Evolutionary conservation across 2,888 invertebrate species (phyloP).

Genomic region (Opisthograptis luteolata): DNA sequence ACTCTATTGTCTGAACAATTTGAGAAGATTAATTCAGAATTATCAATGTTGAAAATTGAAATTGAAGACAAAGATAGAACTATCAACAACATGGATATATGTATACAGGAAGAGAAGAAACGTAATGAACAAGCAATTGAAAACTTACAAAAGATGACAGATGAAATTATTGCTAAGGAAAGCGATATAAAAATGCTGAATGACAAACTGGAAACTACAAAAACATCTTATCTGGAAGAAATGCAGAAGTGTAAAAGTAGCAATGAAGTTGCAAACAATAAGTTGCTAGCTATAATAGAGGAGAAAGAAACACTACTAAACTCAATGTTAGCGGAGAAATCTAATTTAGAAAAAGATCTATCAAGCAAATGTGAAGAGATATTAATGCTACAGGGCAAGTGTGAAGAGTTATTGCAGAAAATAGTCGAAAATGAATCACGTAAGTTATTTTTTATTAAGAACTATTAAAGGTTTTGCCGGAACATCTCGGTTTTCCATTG

Average conservation of each 20-base stretch:
- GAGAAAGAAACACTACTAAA: constrained; percentile 42
- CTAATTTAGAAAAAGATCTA: constrained; percentile 40
- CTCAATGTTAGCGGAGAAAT: constrained; percentile 41
- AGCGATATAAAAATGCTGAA: constrained; percentile 39
- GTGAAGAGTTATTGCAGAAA: constrained; percentile 37
- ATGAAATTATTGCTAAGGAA: constrained; percentile 42
- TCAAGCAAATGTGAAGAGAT: constrained; percentile 41
- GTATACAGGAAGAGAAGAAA: constrained; percentile 46
- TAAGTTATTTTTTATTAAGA: constrained; percentile 39
- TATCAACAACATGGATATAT: constrained; percentile 46
- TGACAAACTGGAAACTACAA: constrained; percentile 36
- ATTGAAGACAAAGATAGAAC: constrained; percentile 48
- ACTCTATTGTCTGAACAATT: constrained; percentile 41
- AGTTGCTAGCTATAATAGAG: constrained; percentile 36
- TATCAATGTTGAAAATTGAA: constrained; percentile 38
- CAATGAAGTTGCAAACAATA: constrained; percentile 29
- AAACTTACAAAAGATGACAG: constrained; percentile 36
- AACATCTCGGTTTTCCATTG: too few relatives aligned
- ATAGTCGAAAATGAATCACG: constrained; percentile 44
- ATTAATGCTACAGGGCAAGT: constrained; percentile 40
- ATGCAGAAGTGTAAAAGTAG: constrained; percentile 39
- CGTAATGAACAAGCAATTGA: constrained; percentile 41
- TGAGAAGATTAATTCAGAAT: constrained; percentile 39
- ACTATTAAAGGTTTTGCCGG: too few relatives aligned
- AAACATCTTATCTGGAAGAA: constrained; percentile 40